A percentile compares a stretch with the other conserved stretches of the same genome.
Conservation (phyloP, 2,888 invertebrate species). For the Drosophila engyochracea region DNA sequence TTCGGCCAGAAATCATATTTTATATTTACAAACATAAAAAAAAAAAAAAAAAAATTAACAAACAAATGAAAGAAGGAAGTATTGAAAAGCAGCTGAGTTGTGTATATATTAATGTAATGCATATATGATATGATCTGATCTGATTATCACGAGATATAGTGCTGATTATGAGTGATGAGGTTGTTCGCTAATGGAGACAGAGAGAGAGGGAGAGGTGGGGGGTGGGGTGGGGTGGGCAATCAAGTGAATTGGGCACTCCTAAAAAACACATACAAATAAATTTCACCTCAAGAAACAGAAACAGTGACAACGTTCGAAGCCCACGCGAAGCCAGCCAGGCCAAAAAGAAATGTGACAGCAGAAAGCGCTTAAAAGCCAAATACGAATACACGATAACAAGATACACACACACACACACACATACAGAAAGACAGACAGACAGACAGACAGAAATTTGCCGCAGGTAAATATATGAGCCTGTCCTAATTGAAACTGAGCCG, state of each 20-base stretch:
- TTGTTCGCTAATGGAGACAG: background rate
- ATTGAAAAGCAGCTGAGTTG: conserved; percentile 31
- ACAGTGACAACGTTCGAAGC: conserved; percentile 33
- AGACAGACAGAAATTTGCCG: conserved; percentile 7
- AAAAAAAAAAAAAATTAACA: conserved; percentile 17
- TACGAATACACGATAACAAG: conserved; percentile 12
- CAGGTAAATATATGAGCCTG: conserved; percentile 40
- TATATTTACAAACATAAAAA: conserved; percentile 43
- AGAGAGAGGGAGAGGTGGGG: background rate
- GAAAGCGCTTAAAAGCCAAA: conserved; percentile 57
- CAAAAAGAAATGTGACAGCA: conserved; percentile 66
- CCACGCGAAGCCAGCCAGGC: conserved; percentile 25
- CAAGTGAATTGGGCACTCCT: conserved; percentile 55
- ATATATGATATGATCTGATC: background rate
- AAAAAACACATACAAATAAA: conserved; percentile 50
- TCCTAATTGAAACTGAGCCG: conserved; percentile 45
- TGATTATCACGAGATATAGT: conserved; percentile 34
- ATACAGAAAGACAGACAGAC: background rate
- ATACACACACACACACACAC: conserved; percentile 8
- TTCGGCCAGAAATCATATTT: conserved; percentile 59
- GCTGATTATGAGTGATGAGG: conserved; percentile 36
- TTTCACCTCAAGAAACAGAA: conserved; percentile 69
- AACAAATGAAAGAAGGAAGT: conserved; percentile 42
- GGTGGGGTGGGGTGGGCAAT: background rate
- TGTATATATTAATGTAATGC: background rate